Evolutionary conservation across 2,797 vertebrate species (phyloP).

Genomic region (Oreortyx pictus): DNA sequence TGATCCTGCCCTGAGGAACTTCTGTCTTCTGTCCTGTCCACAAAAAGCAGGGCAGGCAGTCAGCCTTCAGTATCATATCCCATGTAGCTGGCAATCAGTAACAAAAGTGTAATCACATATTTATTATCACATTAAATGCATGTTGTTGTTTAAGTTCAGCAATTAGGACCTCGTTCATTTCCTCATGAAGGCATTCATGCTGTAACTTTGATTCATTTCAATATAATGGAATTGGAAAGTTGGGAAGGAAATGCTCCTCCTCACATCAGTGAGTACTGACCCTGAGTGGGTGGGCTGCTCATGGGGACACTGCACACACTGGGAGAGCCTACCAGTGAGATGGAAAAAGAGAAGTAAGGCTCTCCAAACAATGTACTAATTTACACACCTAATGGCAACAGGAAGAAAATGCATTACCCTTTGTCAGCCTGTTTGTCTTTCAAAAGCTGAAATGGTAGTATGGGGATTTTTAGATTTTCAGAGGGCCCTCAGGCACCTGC

Average conservation of each 20-base stretch:
- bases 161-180: constrained; percentile 14
- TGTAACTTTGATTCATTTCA: constrained; percentile 4
- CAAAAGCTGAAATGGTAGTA: background rate
- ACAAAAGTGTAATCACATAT: background rate
- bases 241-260: background rate
- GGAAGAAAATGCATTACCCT: background rate
- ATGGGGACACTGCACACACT: background rate
- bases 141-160: background rate
- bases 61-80: background rate
- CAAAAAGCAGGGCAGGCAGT: background rate
- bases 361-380: background rate
- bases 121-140: background rate
- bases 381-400: background rate
- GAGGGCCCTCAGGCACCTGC: background rate
- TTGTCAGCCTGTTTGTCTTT: background rate
- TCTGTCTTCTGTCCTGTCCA: background rate
- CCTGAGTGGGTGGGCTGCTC: background rate
- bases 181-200: background rate
- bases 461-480: background rate
- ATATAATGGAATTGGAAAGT: background rate
- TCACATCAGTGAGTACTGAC: background rate
- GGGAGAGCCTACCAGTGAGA: background rate
- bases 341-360: background rate
- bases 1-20: background rate
- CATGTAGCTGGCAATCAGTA: background rate